Evolutionary conservation across 1,140 invertebrate genomes (phyloP).

Genomic region (Heliconius melpomene): DNA sequence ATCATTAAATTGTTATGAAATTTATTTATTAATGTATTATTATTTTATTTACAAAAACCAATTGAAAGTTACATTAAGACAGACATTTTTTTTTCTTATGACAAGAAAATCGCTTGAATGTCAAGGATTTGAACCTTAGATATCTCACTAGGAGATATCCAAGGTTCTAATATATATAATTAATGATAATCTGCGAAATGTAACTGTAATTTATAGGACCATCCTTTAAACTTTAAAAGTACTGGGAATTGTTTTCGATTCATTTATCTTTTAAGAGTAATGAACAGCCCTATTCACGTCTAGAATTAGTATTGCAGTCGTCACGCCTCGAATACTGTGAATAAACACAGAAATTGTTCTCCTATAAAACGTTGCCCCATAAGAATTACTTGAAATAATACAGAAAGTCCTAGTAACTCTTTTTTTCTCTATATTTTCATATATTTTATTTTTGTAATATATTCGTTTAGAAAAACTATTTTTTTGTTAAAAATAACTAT

Average conservation of each 20-base stretch:
- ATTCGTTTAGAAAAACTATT: too few relatives aligned
- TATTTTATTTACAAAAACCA: too few relatives aligned
- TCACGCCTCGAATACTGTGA: conserved; percentile 19
- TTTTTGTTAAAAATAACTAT: too few relatives aligned
- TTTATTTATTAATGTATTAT: too few relatives aligned
- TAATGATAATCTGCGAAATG: background rate
- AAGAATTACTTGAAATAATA: background rate
- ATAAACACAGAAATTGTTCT: conserved; percentile 6
- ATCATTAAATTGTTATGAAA: too few relatives aligned
- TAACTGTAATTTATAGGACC: background rate
- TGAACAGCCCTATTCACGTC: conserved; percentile 12
- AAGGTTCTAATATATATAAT: background rate
- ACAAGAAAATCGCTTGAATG: too few relatives aligned
- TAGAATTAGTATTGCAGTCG: conserved; percentile 22
- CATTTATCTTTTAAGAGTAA: conserved; percentile 9
- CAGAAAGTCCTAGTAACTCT: background rate
- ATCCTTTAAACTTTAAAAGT: conserved; percentile 7
- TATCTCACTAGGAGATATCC: too few relatives aligned
- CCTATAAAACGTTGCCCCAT: background rate
- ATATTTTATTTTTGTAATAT: too few relatives aligned
- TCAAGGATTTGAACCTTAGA: too few relatives aligned
- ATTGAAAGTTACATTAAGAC: too few relatives aligned
- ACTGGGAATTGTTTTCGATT: background rate
- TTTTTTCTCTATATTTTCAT: background rate
- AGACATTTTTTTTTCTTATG: too few relatives aligned